Percentiles rank a stretch among this genome's conserved stretches.
Evolutionary conservation across 2,888 invertebrate genomes (phyloP).

Genomic region (Drosophila merina): DNA sequence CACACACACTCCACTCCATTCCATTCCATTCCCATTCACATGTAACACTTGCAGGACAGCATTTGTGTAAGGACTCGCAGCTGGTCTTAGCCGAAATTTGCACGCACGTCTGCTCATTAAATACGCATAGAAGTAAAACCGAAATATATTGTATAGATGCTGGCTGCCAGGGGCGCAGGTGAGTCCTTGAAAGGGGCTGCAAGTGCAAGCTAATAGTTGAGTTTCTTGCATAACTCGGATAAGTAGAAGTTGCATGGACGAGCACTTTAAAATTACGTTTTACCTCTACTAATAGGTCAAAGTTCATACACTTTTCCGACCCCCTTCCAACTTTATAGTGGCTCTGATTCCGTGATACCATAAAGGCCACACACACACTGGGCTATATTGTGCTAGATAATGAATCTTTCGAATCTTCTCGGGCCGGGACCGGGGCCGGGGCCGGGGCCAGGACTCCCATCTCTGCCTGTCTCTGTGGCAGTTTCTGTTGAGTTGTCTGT

Average conservation of each 20-base stretch:
- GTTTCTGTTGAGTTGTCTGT: constrained; percentile 51
- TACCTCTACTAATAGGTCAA: neutral
- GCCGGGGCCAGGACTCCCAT: neutral
- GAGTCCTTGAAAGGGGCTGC: neutral
- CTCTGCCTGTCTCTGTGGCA: constrained; percentile 21
- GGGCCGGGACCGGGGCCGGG: neutral
- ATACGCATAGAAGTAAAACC: constrained; percentile 67
- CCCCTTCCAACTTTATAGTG: neutral
- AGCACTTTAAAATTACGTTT: neutral
- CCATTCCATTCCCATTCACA: constrained; percentile 20
- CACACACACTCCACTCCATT: constrained; percentile 24
- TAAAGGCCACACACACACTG: constrained; percentile 65
- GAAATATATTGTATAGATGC: constrained; percentile 68
- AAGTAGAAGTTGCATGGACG: neutral
- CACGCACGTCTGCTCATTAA: constrained; percentile 79
- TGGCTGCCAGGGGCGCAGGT: constrained; percentile 18
- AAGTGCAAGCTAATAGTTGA: neutral
- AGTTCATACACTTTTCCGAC: neutral
- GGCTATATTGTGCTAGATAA: constrained; percentile 77
- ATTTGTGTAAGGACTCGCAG: constrained; percentile 49
- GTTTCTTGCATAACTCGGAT: neutral
- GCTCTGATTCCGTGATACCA: constrained; percentile 16
- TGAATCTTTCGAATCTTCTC: constrained; percentile 59
- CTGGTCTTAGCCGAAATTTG: constrained; percentile 62
- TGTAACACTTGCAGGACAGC: constrained; percentile 52